These are phyloP conservation scores for Himalopsyche kuldschensis DNA, from an alignment of 2,888 invertebrate species.

Conservation along the genomic window DNA sequence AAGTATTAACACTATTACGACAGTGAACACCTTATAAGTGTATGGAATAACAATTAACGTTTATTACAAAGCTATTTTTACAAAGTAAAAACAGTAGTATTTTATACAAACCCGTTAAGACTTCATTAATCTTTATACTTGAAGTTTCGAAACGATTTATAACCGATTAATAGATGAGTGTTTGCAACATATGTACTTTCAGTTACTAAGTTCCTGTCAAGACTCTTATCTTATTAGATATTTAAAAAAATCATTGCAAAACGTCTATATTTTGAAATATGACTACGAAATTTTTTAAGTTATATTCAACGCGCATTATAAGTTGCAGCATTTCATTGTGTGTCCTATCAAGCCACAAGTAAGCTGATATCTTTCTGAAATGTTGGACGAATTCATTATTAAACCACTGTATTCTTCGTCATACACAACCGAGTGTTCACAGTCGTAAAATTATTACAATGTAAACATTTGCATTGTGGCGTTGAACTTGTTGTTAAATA, in stretches of 20 bases:
- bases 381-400: not conserved
- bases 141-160: no score
- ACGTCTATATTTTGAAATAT: not conserved
- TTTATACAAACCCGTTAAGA: no score
- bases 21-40: no score
- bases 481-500: no score
- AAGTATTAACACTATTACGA: no score
- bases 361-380: not conserved
- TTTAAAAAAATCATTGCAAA: not conserved
- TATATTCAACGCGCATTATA: not conserved
- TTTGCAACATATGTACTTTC: not conserved
- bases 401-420: not conserved
- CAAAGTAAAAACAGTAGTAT: no score
- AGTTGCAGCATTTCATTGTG: not conserved
- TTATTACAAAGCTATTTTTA: no score
- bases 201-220: not conserved
- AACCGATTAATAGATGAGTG: no score
- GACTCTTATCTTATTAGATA: not conserved
- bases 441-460: not conserved
- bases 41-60: no score
- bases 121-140: no score
- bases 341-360: not conserved
- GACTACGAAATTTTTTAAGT: not conserved
- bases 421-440: not conserved
- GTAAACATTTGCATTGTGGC: no score